Base-by-base conservation (phyloP, 2,888 invertebrate species). In the Sarcophaga rosellei region DNA sequence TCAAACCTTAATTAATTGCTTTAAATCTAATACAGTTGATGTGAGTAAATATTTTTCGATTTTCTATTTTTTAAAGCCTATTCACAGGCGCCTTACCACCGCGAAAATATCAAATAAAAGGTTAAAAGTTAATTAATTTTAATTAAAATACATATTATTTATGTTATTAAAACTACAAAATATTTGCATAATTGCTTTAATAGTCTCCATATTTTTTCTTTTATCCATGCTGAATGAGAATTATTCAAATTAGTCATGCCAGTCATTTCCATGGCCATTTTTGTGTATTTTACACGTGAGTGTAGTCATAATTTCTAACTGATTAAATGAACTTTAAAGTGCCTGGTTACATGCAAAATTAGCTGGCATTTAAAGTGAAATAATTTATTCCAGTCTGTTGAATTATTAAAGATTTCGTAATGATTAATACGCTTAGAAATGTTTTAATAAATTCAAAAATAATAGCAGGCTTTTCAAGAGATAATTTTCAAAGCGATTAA, bases 41-140 rank as follows among this genome's bases (percentile, higher is more conserved):
- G 10, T 35, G 8, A 35, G 10, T 35, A 35, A 35, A 10, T 35
- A 35, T 35, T 35, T 10, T 8, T 10, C 8, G 1, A 8, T 35
- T 35, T 35, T 35, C 35, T 35, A 35, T 35, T 35, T 35, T 35
- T 25, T 25, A 10, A 35, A 35, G 35, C 8, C 8, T 35, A 35
- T 35, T 35, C 10, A 35, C 8, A 35, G 35, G 35, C 35, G 35
- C 35, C 35, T 35, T 35, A 10, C 35, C 35, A 35, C 35, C 35
- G 35, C 10, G 8, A 35, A 35, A 35, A 35, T 35, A 35, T 35
- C 8, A 2, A 70, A 59, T 20, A 59, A 83, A 61, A 73, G 44
- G 23, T 78, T 65, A 79, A 79, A 78, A 66, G 70, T 82, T 79
- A 79, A 86, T 70, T 82, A 63, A 53, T 44, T 66, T 86, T 79